These are phyloP conservation scores for Orgyia antiqua DNA, from an alignment of 2,888 invertebrate genomes.

Conservation along the genomic window DNA sequence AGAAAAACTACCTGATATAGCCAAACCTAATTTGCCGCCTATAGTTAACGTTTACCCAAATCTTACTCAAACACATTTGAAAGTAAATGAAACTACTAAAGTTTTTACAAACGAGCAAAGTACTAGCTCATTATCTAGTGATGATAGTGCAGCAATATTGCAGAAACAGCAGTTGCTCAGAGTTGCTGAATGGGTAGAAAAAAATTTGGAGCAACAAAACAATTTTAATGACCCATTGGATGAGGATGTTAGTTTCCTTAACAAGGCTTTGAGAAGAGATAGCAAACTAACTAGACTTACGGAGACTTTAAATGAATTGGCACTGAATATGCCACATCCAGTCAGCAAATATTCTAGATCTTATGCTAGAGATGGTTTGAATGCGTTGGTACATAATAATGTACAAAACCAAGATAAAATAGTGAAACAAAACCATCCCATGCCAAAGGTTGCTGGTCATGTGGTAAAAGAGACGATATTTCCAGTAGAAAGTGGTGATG, in stretches of 20 bases:
- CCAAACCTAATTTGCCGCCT: conserved; percentile 50
- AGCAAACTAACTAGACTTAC: conserved; percentile 58
- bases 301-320: conserved; percentile 65
- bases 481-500: conserved; percentile 61
- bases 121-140: conserved; percentile 71
- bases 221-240: conserved; percentile 64
- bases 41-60: conserved; percentile 71
- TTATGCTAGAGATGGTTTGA: conserved; percentile 46
- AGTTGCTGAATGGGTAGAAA: conserved; percentile 88
- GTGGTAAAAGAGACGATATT: conserved; percentile 64
- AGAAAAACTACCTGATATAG: conserved; percentile 44
- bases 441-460: conserved; percentile 43
- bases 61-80: conserved; percentile 67
- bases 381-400: conserved; percentile 47
- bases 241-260: conserved; percentile 56
- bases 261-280: conserved; percentile 47
- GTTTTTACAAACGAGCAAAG: conserved; percentile 71
- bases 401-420: conserved; percentile 35
- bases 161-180: conserved; percentile 81
- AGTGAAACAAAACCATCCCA: conserved; percentile 22
- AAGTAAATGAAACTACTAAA: conserved; percentile 65
- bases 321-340: conserved; percentile 69
- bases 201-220: conserved; percentile 76
- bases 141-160: conserved; percentile 74
- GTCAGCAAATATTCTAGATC: conserved; percentile 66